Conservation (phyloP, 2,888 invertebrate species). For the Argynnis bischoffii region DNA sequence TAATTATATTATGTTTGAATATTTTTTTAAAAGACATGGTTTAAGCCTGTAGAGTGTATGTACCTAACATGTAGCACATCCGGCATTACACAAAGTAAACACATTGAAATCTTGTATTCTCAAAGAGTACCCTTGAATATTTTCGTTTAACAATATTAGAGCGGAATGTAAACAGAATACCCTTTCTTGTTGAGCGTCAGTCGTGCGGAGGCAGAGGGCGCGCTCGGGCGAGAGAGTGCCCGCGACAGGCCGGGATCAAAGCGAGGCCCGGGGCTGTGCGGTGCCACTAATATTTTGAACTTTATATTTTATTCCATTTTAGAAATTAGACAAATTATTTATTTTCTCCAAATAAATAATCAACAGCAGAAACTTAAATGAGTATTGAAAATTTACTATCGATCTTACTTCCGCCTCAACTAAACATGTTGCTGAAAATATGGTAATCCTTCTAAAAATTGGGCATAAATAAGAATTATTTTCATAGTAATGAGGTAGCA, state of each 20-base stretch:
- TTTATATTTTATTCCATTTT: neutral
- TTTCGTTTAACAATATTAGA: constrained; percentile 34
- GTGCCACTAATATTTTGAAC: neutral
- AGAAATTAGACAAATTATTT: neutral
- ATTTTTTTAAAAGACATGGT: neutral
- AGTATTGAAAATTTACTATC: no score
- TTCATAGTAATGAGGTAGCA: no score
- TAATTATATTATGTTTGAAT: neutral
- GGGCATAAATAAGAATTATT: no score
- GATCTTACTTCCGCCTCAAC: no score
- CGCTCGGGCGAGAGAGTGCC: constrained; percentile 24
- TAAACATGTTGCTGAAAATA: no score
- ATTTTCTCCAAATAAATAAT: neutral
- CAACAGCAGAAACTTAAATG: no score
- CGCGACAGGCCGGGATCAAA: constrained; percentile 35
- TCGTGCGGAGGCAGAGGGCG: constrained; percentile 17
- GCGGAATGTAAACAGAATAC: constrained; percentile 34
- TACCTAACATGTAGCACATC: neutral
- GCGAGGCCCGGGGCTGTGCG: constrained; percentile 23
- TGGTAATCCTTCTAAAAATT: no score
- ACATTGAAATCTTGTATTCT: constrained; percentile 19
- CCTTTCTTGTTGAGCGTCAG: constrained; percentile 15
- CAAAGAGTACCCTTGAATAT: constrained; percentile 15
- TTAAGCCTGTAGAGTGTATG: neutral
- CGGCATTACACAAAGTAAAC: constrained; percentile 6